Evolutionary conservation across 2,888 invertebrate species (phyloP), one percentile per base, ranked within the genome.

Genomic region (Asteroscopus sphinx): DNA sequence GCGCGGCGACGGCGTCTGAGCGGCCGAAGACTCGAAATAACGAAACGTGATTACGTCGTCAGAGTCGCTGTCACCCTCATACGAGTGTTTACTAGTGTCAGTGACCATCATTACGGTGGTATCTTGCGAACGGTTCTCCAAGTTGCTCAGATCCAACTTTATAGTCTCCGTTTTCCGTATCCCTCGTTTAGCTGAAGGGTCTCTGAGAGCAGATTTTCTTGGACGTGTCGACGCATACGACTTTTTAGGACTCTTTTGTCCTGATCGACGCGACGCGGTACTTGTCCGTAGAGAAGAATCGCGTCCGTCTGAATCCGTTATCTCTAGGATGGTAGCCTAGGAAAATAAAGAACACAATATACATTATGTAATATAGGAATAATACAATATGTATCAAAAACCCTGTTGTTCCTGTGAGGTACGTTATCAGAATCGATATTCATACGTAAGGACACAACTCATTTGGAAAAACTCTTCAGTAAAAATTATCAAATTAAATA

Each of bases 131-230:
- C 59, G 53, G 16, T 57, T 71, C 32, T 88, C 87, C 1, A 93
- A 67, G 66, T 93, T 92, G 64, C 91, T 91, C 4, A 93, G 72
- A 57, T 94, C 93, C 57, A 94, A 93, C 47, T 91, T 91, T 39
- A 94, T 94, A 7, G 91, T 90, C 25, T 93, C 93, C 0, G 80
- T 82, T 62, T 90, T 92, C 36, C 89, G 82, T 5, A 55, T 42
- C 12, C 67, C 77, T 17, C 73, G 80, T 56, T 85, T 85, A 0
- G 80, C 64, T 6, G 44, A 67, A 3, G 87, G 88, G 42, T 90
- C 85, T 51, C 87, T 90, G 17, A 92, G 83, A 0, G 93, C 87
- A 0, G 94, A 93, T 57, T 93, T 93, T 45, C 77, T 84, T 0
- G 91, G 88, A 47, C 78, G 85, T 8, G 71, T 75, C 3, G 75